phyloP scores from a whole-genome alignment of 2,113 vertebrate species.

The Coracopsis vasa region DNA sequence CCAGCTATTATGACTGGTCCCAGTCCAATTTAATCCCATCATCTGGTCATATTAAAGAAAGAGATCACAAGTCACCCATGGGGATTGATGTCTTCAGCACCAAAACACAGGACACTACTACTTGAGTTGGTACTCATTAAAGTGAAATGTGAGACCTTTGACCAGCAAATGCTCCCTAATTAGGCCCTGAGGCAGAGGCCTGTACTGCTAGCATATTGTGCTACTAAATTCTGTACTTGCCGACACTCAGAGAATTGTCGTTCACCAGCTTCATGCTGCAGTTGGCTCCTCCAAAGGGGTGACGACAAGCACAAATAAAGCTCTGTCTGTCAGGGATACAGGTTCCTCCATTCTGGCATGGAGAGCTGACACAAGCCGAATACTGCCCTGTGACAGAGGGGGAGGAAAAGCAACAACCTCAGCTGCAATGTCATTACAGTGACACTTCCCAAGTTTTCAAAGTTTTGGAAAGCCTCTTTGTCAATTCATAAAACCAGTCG shows the following conservation, averaged over 20 bases:
- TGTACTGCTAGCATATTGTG: background rate
- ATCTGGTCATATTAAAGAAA: background rate
- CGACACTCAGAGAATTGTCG: slow-evolving; percentile 61
- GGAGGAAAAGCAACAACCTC: background rate
- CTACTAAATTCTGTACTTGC: slow-evolving; percentile 53
- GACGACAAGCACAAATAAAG: slow-evolving; percentile 77
- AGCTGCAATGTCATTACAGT: background rate
- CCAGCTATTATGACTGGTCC: background rate
- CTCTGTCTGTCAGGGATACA: slow-evolving; percentile 66
- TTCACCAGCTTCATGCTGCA: slow-evolving; percentile 69
- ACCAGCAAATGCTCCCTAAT: background rate
- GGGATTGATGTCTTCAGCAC: background rate
- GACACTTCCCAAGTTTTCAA: too few relatives aligned
- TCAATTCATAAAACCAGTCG: background rate
- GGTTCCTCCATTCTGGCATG: slow-evolving; percentile 79
- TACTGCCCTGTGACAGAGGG: slow-evolving; percentile 33
- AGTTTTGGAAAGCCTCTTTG: background rate
- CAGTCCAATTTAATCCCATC: slow-evolving; percentile 20
- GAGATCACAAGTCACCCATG: background rate
- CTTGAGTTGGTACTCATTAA: background rate
- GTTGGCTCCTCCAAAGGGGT: slow-evolving; percentile 77
- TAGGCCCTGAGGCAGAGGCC: background rate
- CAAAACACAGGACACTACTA: background rate
- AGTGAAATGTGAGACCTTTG: background rate
- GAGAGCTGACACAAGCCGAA: slow-evolving; percentile 64